Conservation (phyloP, 2,888 invertebrate species). For the Coleophora flavipennella region DNA sequence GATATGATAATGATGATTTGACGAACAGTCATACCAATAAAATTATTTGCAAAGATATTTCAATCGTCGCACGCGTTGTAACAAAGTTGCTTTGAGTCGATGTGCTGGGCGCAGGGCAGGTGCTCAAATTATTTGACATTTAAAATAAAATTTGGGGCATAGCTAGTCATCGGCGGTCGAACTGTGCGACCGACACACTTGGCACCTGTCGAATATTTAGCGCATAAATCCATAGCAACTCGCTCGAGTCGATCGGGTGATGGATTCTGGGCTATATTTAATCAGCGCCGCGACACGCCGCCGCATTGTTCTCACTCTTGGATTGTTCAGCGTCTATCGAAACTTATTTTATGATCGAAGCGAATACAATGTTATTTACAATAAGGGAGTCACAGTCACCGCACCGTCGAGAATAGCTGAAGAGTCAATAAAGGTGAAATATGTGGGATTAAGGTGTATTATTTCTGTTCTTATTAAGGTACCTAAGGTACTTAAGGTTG, state of each 20-base stretch:
- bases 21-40: no score
- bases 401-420: neutral
- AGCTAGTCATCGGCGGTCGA: constrained; percentile 70
- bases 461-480: no score
- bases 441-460: no score
- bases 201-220: constrained; percentile 73
- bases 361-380: constrained; percentile 16
- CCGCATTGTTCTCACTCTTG: constrained; percentile 63
- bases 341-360: constrained; percentile 41
- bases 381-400: neutral
- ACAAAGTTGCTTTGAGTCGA: neutral
- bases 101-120: constrained; percentile 34
- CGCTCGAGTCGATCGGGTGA: constrained; percentile 59
- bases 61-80: neutral
- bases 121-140: constrained; percentile 72
- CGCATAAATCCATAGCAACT: constrained; percentile 70
- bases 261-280: constrained; percentile 71
- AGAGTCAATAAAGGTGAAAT: no score
- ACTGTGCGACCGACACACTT: constrained; percentile 70
- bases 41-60: neutral
- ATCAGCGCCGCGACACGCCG: constrained; percentile 57
- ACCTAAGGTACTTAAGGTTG: no score
- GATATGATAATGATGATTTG: no score
- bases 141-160: constrained; percentile 69
- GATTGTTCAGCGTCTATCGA: constrained; percentile 46